Base-by-base conservation (phyloP, 1,140 invertebrate genomes). In the Diorhabda carinulata region DNA sequence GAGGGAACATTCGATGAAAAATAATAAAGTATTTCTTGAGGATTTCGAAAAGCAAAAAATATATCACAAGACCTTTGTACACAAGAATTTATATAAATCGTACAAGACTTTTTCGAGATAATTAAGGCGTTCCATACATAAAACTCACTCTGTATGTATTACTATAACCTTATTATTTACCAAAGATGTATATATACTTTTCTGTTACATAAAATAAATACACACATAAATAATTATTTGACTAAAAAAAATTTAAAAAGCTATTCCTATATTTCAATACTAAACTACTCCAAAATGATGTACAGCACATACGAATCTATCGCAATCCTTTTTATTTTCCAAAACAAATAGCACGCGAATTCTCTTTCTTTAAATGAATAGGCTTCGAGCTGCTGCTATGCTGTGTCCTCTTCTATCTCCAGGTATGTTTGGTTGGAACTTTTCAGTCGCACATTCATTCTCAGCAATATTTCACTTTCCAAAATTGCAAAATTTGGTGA, bases 331-430 rank as follows among this genome's bases (percentile, higher is more conserved):
- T 56, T 56, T n/a, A 56, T 56, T 56, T 56, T n/a, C n/a, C 6
- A 56, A n/a, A 6, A 56, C 52, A 56, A 56, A 45, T 67, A 60
- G 64, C 61, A 60, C 2, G 42, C 61, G 61, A 10, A 63, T 42
- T 63, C 10, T 60, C 25, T 40, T 60, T 43, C 25, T 63, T 42
- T 42, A 47, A 64, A 45, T 52, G 63, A 45, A 56, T 8, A 3
- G 4, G 45, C 63, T 64, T 25, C 7, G 52, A 5, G 7, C 45
- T 3, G 45, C 43, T 64, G 63, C 44, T n/a, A 64, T 56, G 44
- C 44, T 64, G 63, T 56, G 63, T 52, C 63, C 63, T 64, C 4
- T 64, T 64, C 44, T 64, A 57, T 56, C 52, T 43, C 63, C 45
- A 25, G 63, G 47, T 9, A 64, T 64, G 2, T 43, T 57, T 64